phyloP scores from a whole-genome alignment of 2,113 vertebrate genomes.

The Vimba vimba region DNA sequence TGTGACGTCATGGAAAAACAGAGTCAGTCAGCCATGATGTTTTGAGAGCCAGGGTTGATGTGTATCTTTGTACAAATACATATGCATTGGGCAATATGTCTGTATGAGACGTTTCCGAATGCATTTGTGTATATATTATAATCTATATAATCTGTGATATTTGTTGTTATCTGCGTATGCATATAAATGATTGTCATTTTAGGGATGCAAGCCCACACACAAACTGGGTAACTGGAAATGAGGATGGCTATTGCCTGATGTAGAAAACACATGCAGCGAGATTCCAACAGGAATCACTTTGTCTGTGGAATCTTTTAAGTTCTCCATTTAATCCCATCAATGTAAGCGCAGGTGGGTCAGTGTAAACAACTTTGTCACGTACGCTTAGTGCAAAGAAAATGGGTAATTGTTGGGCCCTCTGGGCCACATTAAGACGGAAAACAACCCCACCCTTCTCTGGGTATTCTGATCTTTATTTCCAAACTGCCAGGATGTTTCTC shows the following conservation, averaged over 20 bases:
- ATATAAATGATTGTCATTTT: not conserved
- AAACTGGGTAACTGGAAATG: not conserved
- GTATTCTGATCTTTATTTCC: not conserved
- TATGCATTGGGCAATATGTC: not conserved
- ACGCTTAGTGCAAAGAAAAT: not conserved
- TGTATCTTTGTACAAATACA: not conserved
- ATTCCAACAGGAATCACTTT: not conserved
- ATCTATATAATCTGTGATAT: too few species aligned
- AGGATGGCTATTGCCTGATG: not conserved
- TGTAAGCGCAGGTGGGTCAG: constrained; percentile 20
- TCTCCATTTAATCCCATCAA: not conserved
- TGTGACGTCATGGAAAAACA: constrained; percentile 48
- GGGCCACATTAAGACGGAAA: constrained; percentile 23
- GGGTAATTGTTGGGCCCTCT: constrained; percentile 28
- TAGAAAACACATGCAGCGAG: not conserved
- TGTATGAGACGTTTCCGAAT: not conserved
- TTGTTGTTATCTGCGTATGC: not conserved
- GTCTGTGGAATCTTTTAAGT: constrained; percentile 5
- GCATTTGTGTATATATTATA: too few species aligned
- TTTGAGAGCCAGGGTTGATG: constrained; percentile 32
- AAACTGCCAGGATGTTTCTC: not conserved
- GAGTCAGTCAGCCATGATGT: constrained; percentile 42
- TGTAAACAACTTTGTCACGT: constrained; percentile 30
- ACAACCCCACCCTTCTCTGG: constrained; percentile 34
- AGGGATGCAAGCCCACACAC: not conserved